A percentile compares a stretch with the other conserved stretches of the same genome.
phyloP scores from a whole-genome alignment of 2,797 vertebrate species.

The Phoeniculus purpureus region DNA sequence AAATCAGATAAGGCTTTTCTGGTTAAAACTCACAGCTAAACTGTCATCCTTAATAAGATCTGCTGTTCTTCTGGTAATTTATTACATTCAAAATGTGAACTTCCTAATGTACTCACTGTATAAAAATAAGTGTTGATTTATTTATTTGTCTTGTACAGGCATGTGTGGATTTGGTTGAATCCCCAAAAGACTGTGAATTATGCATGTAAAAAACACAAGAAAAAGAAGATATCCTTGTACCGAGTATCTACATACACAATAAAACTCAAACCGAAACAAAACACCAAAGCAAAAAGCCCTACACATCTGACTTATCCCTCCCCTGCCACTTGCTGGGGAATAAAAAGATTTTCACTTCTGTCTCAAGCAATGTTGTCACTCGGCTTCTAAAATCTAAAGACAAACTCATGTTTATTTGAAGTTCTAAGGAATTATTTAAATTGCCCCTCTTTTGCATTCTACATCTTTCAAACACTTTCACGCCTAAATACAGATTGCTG shows the following conservation, averaged over 20 bases:
- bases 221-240: background rate
- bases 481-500: background rate
- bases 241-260: rapidly evolving
- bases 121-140: background rate
- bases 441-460: background rate
- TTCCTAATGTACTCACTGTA: background rate
- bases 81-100: background rate
- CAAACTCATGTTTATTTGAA: background rate
- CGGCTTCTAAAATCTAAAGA: background rate
- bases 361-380: background rate
- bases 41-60: background rate
- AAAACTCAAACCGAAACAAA: background rate
- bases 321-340: slow-evolving; percentile 7
- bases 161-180: background rate
- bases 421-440: slow-evolving; percentile 24
- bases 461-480: slow-evolving; percentile 9
- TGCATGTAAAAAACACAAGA: background rate
- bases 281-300: background rate
- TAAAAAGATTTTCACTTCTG: background rate
- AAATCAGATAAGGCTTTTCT: background rate
- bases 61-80: background rate
- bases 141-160: background rate
- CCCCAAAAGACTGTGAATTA: slow-evolving; percentile 21
- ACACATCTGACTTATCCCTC: slow-evolving; percentile 1
- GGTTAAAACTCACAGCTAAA: background rate